These are phyloP conservation scores for Xiphorhynchus elegans DNA, from an alignment of 2,113 vertebrate species.

Conservation along the genomic window DNA sequence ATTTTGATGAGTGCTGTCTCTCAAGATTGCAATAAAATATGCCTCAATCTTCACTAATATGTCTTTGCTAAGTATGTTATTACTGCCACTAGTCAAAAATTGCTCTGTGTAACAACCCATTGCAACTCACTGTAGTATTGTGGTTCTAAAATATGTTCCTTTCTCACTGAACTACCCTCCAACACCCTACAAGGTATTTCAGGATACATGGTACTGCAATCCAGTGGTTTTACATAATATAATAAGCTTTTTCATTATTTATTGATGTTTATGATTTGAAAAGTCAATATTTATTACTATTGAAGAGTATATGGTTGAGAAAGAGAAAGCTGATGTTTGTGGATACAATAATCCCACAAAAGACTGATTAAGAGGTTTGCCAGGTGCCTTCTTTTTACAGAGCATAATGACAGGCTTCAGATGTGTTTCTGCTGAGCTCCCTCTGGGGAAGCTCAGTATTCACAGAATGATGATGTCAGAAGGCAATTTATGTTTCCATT, in stretches of 20 bases:
- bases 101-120: not conserved
- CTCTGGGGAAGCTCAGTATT: not conserved
- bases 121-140: not conserved
- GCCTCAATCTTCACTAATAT: not conserved
- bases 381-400: not conserved
- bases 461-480: not conserved
- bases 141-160: not conserved
- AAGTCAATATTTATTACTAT: not conserved
- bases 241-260: not conserved
- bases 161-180: not conserved
- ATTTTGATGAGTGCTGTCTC: not conserved
- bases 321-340: not conserved
- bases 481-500: conserved; percentile 12
- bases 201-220: not conserved
- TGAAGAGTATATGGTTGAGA: not conserved
- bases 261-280: not conserved
- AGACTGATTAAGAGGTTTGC: not conserved
- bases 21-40: not conserved
- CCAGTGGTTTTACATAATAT: not conserved
- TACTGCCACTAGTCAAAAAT: not conserved
- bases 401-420: not conserved
- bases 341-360: not conserved
- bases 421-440: not conserved
- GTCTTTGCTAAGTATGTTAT: not conserved
- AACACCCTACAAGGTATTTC: not conserved